Percentiles rank a stretch among this genome's conserved stretches.
These are phyloP conservation scores for Patiria pectinifera DNA, from an alignment of 53 echinoderm and acorn worm species.

Conservation along the genomic window DNA sequence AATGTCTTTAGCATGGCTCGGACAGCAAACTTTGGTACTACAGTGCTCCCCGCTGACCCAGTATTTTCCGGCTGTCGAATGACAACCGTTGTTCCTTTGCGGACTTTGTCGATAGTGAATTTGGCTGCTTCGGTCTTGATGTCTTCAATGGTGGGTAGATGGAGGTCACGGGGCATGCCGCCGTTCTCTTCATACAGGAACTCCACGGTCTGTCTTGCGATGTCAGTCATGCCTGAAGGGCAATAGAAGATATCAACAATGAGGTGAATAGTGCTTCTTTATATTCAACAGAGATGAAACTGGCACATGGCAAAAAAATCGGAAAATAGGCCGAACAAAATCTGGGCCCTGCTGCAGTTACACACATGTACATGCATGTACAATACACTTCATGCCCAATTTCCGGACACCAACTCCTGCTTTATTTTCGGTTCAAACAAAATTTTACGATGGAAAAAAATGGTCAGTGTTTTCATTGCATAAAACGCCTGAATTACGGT, in stretches of 20 bases:
- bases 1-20: conserved; percentile 91
- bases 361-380: no score
- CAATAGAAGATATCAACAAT: background rate
- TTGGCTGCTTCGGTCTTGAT: conserved; percentile 86
- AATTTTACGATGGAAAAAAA: no score
- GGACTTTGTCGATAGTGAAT: conserved; percentile 83
- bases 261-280: background rate
- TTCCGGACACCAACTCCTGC: no score
- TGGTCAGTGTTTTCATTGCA: no score
- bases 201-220: conserved; percentile 88
- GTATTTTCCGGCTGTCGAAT: conserved; percentile 77
- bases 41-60: conserved; percentile 74
- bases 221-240: conserved; percentile 85
- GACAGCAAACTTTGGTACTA: conserved; percentile 92
- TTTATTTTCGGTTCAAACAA: no score
- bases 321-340: no score
- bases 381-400: no score
- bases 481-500: no score
- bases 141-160: conserved; percentile 88
- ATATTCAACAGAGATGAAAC: no score
- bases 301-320: no score
- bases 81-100: conserved; percentile 83
- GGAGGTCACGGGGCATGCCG: conserved; percentile 88
- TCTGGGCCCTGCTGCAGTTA: no score
- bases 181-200: conserved; percentile 91